These are phyloP conservation scores for Ormyrus labotus DNA, from an alignment of 2,888 invertebrate species.

Conservation along the genomic window DNA sequence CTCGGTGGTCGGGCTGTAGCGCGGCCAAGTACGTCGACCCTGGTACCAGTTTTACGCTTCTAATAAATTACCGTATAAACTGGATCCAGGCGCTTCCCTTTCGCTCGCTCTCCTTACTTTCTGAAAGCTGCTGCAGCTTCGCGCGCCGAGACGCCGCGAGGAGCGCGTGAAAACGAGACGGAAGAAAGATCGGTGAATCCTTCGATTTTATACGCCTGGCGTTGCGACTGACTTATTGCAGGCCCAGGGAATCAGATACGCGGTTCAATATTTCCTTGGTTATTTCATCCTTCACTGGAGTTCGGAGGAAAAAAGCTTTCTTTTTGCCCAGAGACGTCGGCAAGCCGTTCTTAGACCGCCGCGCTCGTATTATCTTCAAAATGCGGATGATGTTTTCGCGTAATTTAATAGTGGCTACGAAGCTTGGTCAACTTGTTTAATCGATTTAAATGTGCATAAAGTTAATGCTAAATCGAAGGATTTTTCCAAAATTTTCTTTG, in stretches of 20 bases:
- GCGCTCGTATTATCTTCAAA: no score
- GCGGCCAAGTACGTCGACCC: constrained; percentile 62
- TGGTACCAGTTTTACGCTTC: constrained; percentile 65
- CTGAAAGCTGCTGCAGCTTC: background rate
- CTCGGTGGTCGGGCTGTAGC: constrained; percentile 38
- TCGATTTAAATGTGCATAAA: no score
- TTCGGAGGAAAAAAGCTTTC: background rate
- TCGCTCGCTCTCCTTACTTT: background rate
- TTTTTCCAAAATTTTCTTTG: no score
- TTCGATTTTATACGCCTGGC: constrained; percentile 69
- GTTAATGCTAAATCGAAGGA: no score
- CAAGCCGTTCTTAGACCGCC: no score
- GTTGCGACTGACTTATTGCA: constrained; percentile 59
- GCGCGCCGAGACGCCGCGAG: constrained; percentile 14
- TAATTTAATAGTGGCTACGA: no score
- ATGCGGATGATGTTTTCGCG: no score
- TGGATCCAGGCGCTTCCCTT: constrained; percentile 62
- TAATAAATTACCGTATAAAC: constrained; percentile 71
- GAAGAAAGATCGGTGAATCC: constrained; percentile 67
- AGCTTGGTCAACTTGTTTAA: no score
- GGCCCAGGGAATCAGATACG: constrained; percentile 67
- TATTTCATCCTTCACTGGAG: constrained; percentile 68
- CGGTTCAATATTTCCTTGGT: constrained; percentile 65
- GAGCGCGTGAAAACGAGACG: constrained; percentile 47
- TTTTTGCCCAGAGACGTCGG: no score